Evolutionary conservation across 1,140 invertebrate genomes (phyloP).

Genomic region (Saccostrea cuccullata): DNA sequence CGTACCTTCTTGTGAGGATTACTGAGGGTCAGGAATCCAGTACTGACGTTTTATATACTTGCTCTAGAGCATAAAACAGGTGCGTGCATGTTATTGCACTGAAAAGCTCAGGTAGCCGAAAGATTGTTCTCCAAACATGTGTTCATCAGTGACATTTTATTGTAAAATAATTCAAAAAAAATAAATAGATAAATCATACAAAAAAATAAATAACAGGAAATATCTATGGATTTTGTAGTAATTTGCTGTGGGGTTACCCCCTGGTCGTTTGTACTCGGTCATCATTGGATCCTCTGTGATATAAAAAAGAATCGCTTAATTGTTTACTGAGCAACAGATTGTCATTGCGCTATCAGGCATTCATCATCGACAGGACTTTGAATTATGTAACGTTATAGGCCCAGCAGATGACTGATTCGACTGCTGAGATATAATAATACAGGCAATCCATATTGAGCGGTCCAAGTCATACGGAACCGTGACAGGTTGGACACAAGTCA

Average conservation of each 20-base stretch:
- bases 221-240: not conserved
- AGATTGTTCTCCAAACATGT: not conserved
- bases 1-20: not conserved
- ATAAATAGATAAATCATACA: too few species aligned
- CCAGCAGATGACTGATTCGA: not conserved
- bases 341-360: slow-evolving; percentile 8
- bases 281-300: not conserved
- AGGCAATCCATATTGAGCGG: not conserved
- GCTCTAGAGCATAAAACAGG: not conserved
- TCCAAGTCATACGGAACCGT: not conserved
- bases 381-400: not conserved
- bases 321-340: slow-evolving; percentile 33
- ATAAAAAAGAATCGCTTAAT: not conserved
- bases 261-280: not conserved
- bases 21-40: not conserved
- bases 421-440: not conserved
- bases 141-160: not conserved
- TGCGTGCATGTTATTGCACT: not conserved
- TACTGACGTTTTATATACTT: not conserved
- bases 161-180: too few species aligned
- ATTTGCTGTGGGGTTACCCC: not conserved
- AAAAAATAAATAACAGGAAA: not conserved
- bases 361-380: not conserved
- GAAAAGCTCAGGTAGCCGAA: not conserved
- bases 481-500: slow-evolving; percentile 6